phyloP scores from a whole-genome alignment of 2,797 vertebrate species.

The Tangara arthus region DNA sequence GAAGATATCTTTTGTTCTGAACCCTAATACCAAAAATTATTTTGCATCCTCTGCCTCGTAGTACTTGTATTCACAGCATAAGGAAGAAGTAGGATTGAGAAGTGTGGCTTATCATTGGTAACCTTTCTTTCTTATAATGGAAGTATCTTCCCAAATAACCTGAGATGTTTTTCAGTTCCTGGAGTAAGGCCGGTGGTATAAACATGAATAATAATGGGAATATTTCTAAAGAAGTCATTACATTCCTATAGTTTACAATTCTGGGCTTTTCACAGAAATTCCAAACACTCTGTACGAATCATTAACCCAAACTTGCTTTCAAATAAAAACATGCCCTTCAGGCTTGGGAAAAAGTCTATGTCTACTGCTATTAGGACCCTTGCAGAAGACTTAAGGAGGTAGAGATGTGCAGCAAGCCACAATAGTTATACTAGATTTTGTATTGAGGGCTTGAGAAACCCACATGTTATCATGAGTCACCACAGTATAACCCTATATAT shows the following conservation, averaged over 20 bases:
- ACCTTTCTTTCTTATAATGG: background rate
- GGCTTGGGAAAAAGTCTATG: background rate
- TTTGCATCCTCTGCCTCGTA: background rate
- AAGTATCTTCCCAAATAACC: background rate
- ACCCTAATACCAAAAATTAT: background rate
- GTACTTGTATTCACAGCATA: background rate
- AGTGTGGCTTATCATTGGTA: background rate
- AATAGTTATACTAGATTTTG: background rate
- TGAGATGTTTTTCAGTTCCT: background rate
- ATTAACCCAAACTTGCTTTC: background rate
- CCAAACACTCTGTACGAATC: background rate
- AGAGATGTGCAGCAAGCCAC: background rate
- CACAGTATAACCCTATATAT: background rate
- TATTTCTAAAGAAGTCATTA: background rate
- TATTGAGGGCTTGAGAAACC: background rate
- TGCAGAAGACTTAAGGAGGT: background rate
- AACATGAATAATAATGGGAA: background rate
- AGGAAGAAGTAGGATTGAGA: background rate
- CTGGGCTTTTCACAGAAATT: background rate
- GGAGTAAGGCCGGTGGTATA: background rate
- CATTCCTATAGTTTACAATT: background rate
- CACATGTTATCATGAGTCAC: accelerated
- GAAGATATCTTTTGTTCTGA: background rate
- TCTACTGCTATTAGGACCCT: background rate
- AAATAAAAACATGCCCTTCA: background rate